Percentiles rank a stretch among this genome's conserved stretches.
Evolutionary conservation across 2,888 invertebrate genomes (phyloP).

Genomic region (Chrysolina oricalcia): DNA sequence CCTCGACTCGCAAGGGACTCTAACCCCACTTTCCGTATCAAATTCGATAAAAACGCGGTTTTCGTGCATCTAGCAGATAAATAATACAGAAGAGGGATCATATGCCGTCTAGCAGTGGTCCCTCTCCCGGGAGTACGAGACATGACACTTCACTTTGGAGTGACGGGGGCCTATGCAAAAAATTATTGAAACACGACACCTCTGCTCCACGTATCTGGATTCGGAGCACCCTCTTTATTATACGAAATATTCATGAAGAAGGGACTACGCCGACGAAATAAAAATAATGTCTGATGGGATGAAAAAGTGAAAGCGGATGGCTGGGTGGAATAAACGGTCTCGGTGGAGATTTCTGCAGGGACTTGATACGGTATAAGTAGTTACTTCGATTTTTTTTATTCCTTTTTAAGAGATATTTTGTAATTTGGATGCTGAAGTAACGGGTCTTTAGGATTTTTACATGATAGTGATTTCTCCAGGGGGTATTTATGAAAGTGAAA

Average conservation of each 20-base stretch:
- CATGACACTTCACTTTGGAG: constrained; percentile 72
- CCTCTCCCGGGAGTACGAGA: constrained; percentile 67
- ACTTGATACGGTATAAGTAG: neutral
- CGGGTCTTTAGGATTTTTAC: neutral
- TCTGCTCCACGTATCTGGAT: constrained; percentile 36
- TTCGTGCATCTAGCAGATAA: constrained; percentile 61
- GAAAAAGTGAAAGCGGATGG: constrained; percentile 47
- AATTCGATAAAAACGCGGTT: constrained; percentile 22
- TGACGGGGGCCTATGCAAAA: constrained; percentile 65
- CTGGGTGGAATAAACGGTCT: constrained; percentile 24
- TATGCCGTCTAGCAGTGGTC: constrained; percentile 57
- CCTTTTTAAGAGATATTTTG: neutral
- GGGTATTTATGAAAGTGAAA: too few relatives aligned
- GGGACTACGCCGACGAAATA: constrained; percentile 31
- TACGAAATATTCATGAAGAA: constrained; percentile 48
- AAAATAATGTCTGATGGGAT: constrained; percentile 44
- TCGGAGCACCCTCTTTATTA: constrained; percentile 45
- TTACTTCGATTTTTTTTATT: neutral
- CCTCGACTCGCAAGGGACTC: neutral
- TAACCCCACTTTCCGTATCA: neutral
- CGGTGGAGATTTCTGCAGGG: constrained; percentile 28
- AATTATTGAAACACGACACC: constrained; percentile 69
- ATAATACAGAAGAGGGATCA: constrained; percentile 62
- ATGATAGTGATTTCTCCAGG: too few relatives aligned
- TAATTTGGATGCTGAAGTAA: neutral